phyloP scores from a whole-genome alignment of 2,113 vertebrate genomes.

The Caranx melampygus region DNA sequence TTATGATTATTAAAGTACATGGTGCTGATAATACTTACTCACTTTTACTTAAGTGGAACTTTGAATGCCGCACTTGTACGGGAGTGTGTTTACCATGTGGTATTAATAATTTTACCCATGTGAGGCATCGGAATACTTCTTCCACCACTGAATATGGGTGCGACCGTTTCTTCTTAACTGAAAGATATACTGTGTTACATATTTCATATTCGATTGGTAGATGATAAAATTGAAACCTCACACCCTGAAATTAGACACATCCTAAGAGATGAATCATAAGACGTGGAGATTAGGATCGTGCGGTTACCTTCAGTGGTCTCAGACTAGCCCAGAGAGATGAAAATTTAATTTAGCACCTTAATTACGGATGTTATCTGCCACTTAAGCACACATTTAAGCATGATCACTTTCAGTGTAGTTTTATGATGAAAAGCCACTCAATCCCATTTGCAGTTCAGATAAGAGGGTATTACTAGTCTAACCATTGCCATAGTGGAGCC shows the following conservation, averaged over 20 bases:
- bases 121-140: constrained; percentile 1
- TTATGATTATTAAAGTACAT: not conserved
- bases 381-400: constrained; percentile 81
- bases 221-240: constrained; percentile 78
- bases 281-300: constrained; percentile 77
- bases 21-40: not conserved
- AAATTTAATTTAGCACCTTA: constrained; percentile 85
- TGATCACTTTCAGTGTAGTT: constrained; percentile 81
- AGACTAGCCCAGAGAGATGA: constrained; percentile 78
- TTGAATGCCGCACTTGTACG: not conserved
- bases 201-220: constrained; percentile 64
- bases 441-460: constrained; percentile 81
- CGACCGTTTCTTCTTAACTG: constrained; percentile 37
- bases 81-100: constrained; percentile 10
- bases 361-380: constrained; percentile 84
- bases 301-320: constrained; percentile 80
- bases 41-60: not conserved
- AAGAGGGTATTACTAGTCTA: constrained; percentile 82
- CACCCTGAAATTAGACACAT: constrained; percentile 82
- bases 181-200: constrained; percentile 52
- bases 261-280: constrained; percentile 67
- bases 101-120: constrained; percentile 8
- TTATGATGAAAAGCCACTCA: constrained; percentile 82
- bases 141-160: constrained; percentile 13
- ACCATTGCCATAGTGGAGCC: constrained; percentile 73